Percentiles rank a stretch among this genome's conserved stretches.
These are phyloP conservation scores for Mechanitis messenoides DNA, from an alignment of 2,888 invertebrate genomes.

Conservation along the genomic window DNA sequence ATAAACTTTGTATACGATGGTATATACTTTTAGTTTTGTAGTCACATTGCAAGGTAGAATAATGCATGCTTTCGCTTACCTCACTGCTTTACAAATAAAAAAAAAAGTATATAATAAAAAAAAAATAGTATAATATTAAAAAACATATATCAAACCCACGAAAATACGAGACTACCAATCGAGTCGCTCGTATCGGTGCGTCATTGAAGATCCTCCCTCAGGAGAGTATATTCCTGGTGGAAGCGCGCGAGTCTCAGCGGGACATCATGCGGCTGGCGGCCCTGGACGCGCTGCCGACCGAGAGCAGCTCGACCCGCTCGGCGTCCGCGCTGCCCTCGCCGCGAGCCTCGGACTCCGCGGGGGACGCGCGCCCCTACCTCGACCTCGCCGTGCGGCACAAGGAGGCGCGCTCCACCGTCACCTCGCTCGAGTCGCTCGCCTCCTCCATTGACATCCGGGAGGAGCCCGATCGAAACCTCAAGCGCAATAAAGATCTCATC, in stretches of 20 bases:
- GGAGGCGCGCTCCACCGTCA: slow-evolving; percentile 65
- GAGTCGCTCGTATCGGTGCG: not conserved
- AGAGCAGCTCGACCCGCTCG: slow-evolving; percentile 31
- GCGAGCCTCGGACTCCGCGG: slow-evolving; percentile 27
- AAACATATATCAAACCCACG: no score
- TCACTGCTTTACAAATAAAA: not conserved
- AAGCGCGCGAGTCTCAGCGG: slow-evolving; percentile 85
- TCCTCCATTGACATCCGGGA: slow-evolving; percentile 53
- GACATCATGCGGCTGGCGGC: slow-evolving; percentile 70
- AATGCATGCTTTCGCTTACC: slow-evolving; percentile 31
- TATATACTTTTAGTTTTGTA: not conserved
- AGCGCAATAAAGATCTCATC: slow-evolving; percentile 50
- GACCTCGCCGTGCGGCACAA: slow-evolving; percentile 47
- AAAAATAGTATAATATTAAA: no score
- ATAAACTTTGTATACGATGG: slow-evolving; percentile 3
- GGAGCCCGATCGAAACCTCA: slow-evolving; percentile 43
- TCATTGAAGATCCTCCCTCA: slow-evolving; percentile 38
- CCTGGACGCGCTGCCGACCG: slow-evolving; percentile 40
- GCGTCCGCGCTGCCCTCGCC: slow-evolving; percentile 34
- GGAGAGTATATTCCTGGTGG: slow-evolving; percentile 89
- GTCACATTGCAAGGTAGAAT: not conserved
- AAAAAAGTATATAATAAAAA: not conserved
- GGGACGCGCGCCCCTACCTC: slow-evolving; percentile 40
- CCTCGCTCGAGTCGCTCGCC: slow-evolving; percentile 75
- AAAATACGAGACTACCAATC: no score